A percentile compares a stretch with the other conserved stretches of the same genome.
Conservation (phyloP, 2,113 vertebrate species). For the Zosterops lateralis region DNA sequence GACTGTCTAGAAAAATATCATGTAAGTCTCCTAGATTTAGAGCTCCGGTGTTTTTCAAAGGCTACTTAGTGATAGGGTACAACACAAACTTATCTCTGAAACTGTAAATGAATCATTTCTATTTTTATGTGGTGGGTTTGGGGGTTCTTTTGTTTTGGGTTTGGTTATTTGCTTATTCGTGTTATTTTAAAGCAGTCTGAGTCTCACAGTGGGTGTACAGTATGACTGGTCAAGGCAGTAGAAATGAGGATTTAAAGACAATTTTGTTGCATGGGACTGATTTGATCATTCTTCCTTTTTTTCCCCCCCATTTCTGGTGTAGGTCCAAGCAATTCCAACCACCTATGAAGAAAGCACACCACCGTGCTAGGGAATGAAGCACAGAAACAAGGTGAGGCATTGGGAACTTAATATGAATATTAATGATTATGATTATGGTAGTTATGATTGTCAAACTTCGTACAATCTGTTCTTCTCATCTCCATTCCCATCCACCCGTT, state of each 20-base stretch:
- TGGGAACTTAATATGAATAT: not conserved
- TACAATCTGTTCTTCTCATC: not conserved
- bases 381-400: not conserved
- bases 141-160: not conserved
- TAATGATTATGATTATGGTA: not conserved
- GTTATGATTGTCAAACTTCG: not conserved
- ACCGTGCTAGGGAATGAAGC: not conserved
- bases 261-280: accelerated
- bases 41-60: not conserved
- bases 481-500: accelerated
- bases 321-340: not conserved
- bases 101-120: not conserved
- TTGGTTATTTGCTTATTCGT: not conserved
- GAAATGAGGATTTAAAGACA: not conserved
- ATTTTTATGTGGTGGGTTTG: not conserved
- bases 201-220: not conserved
- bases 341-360: not conserved
- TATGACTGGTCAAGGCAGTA: not conserved
- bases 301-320: not conserved
- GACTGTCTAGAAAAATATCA: not conserved
- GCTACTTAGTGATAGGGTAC: not conserved
- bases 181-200: not conserved
- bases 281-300: not conserved
- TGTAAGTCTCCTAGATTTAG: not conserved
- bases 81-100: not conserved